Evolutionary conservation across 2,797 vertebrate genomes (phyloP).

Genomic region (Caiman crocodilus): DNA sequence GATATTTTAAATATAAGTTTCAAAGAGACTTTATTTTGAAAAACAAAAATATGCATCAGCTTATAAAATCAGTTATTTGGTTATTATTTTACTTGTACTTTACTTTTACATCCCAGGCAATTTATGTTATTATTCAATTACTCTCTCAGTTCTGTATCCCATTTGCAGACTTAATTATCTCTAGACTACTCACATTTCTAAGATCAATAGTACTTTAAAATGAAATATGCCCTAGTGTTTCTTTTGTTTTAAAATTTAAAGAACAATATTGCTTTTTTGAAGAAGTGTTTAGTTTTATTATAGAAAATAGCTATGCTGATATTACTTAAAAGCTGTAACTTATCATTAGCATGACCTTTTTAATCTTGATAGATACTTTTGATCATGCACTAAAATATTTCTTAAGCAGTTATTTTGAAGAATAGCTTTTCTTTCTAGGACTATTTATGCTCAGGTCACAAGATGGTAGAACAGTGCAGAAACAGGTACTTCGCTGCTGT

Average conservation of each 20-base stretch:
- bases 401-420: not conserved
- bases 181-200: constrained; percentile 43
- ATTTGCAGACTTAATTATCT: constrained; percentile 68
- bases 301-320: not conserved
- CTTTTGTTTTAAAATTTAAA: constrained; percentile 22
- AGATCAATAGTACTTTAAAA: constrained; percentile 64
- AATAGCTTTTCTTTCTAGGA: not conserved
- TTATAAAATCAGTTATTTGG: constrained; percentile 39
- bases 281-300: not conserved
- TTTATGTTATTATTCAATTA: constrained; percentile 73
- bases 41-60: not conserved
- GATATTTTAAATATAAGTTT: not conserved
- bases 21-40: not conserved
- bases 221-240: not conserved
- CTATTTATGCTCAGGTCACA: not conserved
- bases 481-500: not conserved
- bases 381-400: not conserved
- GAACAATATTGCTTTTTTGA: not conserved
- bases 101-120: no score
- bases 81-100: constrained; percentile 59
- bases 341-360: not conserved
- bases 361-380: not conserved
- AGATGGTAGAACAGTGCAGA: not conserved
- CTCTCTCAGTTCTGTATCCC: constrained; percentile 49
- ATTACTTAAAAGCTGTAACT: not conserved